Base-by-base conservation (phyloP, 2,797 vertebrate genomes). In the Eidolon dupreanum region DNA sequence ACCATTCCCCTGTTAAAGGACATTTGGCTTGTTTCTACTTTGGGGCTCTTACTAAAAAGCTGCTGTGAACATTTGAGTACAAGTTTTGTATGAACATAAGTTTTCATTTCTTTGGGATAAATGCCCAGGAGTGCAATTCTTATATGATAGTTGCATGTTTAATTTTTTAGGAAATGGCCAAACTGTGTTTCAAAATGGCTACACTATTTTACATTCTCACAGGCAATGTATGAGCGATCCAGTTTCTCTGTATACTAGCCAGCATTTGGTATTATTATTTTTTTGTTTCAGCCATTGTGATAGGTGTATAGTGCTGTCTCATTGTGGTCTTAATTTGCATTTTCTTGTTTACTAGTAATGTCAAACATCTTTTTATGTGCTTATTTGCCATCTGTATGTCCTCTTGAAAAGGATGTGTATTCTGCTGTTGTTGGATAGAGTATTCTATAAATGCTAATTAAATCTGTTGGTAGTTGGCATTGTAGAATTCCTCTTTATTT, bases 311-410 rank as follows among this genome's bases (percentile, higher is more conserved):
- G 36, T 65, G 24, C 13, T 88, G 46, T 20, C 55, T 78, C 63
- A 57, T 59, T 83, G 28, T 78, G 31, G 20, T 78, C 93, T 68
- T 96, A 59, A 31, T 74, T 79, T 96, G 24, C 38, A 46, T 85
- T 88, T 92, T 19, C 43, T 16, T 55, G 49, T 55, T 55, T 71
- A 65, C 33, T 79, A 31, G 38, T 43, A 28, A 85, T 73, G 24
- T 74, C 59, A 36, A 92, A 68, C 43, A 74, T 89, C 59, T 94
- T 96, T 94, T 84, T 36, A 36, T 33, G 49, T 85, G 41, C 59
- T 73, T 88, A 66, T 79, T 79, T 90, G 38, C 77, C n/a, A 33
- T 78, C 33, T n/a, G 24, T 59, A 59, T 88, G 49, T 61, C 28
- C 87, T 90, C 38, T 88, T 59, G 65, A 68, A 92, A 94, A 46